A percentile compares a stretch with the other conserved stretches of the same genome.
Evolutionary conservation across 2,888 invertebrate genomes (phyloP).

Genomic region (Heliconius charithonia): DNA sequence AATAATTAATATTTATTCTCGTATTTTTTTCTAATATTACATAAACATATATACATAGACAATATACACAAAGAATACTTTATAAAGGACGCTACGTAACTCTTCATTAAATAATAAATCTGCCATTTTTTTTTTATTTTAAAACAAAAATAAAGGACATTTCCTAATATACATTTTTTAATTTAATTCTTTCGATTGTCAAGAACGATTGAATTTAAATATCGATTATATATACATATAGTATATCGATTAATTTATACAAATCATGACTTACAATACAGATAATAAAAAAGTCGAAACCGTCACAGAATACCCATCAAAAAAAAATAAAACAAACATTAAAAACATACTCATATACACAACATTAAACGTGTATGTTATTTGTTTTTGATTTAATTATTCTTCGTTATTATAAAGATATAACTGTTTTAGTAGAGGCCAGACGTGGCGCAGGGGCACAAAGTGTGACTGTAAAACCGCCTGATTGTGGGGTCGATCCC

Average conservation of each 20-base stretch:
- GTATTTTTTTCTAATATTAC: background rate
- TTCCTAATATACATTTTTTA: no score
- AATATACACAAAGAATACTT: constrained; percentile 16
- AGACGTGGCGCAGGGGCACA: no score
- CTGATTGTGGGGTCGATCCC: no score
- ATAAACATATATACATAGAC: constrained; percentile 6
- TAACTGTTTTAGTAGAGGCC: no score
- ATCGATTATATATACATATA: constrained; percentile 1
- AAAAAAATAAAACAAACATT: background rate
- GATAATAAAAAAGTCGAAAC: background rate
- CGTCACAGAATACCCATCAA: background rate
- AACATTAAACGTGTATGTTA: constrained; percentile 1
- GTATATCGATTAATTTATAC: background rate
- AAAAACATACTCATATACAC: background rate
- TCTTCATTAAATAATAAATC: background rate
- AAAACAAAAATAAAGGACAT: no score
- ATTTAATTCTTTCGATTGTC: background rate
- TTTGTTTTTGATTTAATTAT: constrained; percentile 3
- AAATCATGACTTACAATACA: background rate
- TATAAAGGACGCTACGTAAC: constrained; percentile 25
- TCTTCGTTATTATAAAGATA: background rate
- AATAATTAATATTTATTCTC: background rate
- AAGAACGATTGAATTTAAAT: background rate
- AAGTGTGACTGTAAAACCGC: no score
- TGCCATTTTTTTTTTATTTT: background rate